These are phyloP conservation scores for Morone chrysops DNA, from an alignment of 2,113 vertebrate genomes.

Conservation along the genomic window DNA sequence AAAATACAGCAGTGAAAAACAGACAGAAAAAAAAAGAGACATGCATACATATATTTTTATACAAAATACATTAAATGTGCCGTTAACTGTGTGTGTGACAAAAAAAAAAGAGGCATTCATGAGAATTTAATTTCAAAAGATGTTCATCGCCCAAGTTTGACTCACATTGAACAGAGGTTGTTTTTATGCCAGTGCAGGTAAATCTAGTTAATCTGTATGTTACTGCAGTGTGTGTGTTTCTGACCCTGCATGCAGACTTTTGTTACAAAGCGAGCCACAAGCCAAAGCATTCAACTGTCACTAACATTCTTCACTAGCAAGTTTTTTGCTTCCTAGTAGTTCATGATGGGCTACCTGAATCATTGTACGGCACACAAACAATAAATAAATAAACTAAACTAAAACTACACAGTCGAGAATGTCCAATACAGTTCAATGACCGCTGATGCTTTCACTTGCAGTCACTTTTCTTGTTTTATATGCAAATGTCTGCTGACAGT, in stretches of 20 bases:
- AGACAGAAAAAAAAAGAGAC: constrained; percentile 9
- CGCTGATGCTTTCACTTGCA: constrained; percentile 1
- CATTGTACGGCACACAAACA: background rate
- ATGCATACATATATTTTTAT: background rate
- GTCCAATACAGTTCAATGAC: background rate
- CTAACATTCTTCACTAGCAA: background rate
- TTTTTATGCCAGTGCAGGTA: background rate
- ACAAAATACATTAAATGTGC: background rate
- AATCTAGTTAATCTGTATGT: background rate
- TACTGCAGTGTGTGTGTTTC: background rate
- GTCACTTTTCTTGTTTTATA: background rate
- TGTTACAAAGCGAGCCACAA: background rate
- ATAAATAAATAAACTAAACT: too few species aligned
- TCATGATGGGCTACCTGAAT: background rate
- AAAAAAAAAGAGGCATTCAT: background rate
- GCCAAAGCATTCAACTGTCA: background rate
- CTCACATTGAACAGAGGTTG: constrained; percentile 11
- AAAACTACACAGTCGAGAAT: background rate
- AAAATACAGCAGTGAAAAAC: constrained; percentile 77
- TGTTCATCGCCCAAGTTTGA: background rate
- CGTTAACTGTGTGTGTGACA: background rate
- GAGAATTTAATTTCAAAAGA: too few species aligned
- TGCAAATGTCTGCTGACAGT: background rate
- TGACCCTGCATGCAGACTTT: background rate
- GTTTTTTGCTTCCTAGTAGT: background rate